Base-by-base conservation (phyloP, 2,888 invertebrate genomes). In the Tenthredo distinguenda region DNA sequence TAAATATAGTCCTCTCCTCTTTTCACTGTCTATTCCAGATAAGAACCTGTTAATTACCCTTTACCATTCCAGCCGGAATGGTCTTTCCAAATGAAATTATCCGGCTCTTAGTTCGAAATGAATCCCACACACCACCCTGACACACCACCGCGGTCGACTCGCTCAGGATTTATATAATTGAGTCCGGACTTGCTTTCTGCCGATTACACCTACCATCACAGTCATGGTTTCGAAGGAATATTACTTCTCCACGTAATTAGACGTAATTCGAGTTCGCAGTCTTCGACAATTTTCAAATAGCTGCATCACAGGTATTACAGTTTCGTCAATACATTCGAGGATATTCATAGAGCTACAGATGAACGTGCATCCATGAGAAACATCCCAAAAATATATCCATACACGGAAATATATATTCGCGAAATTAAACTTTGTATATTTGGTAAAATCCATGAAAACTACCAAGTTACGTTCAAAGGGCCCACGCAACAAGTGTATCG, bases 401-500 rank as follows among this genome's bases (percentile, higher is more conserved):
- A 21, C 26, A 43, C 12, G 43, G 9, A 26, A 40, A 12, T 74
- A 12, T 74, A n/a, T n/a, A 15, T 74, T 43, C n/a, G 40, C 9
- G 3, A 9, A 21, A 43, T 43, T 5, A 5, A 21, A 26, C 12
- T 21, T 74, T 21, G 4, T 15, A 40, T 12, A 26, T 43, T 26
- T 3, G 40, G 15, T 6, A 21, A 26, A 74, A 74, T 43, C 15
- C 55, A 55, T 31, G 55, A 15, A 50, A 77, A 50, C 18, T 2
- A 18, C 18, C 2, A 31, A 77, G 31, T 77, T 77, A 31, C 47
- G 4, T 77, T 34, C 2, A 37, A 40, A 15, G 37, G 15, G 62
- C n/a, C 40, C 3, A 81, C 34, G 79, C 79, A 81, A 62, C 79
- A 81, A 81, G 79, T 81, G 79, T 62, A 81, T 55, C 47, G 26